phyloP scores from a whole-genome alignment of 1,140 invertebrate species.

The Caenorhabditis latens region DNA sequence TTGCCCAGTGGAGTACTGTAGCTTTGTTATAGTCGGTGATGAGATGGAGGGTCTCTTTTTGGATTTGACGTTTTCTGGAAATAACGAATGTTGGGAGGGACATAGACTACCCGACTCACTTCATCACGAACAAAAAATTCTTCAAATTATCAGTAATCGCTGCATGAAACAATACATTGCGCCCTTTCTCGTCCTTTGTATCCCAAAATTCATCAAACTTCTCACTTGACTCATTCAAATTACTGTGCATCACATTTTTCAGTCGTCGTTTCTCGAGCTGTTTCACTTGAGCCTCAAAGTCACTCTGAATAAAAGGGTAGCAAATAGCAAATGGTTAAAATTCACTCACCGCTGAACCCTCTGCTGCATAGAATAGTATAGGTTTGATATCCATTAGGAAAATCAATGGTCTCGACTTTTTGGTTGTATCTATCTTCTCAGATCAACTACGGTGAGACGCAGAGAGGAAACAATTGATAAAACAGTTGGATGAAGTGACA shows the following conservation, averaged over 20 bases:
- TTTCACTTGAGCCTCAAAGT: neutral
- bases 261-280: neutral
- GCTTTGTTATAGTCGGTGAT: slow-evolving; percentile 11
- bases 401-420: neutral
- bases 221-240: neutral
- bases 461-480: no score
- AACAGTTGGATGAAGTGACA: no score
- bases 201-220: neutral
- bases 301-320: no score
- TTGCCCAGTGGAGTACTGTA: slow-evolving; percentile 62
- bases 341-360: neutral
- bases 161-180: slow-evolving; percentile 44
- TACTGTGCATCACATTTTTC: neutral
- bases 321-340: neutral
- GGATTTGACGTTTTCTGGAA: slow-evolving; percentile 1
- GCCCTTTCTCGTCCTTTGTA: slow-evolving; percentile 30
- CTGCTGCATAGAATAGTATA: neutral
- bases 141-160: slow-evolving; percentile 39
- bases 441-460: no score
- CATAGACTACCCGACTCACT: neutral
- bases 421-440: no score
- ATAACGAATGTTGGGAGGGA: neutral
- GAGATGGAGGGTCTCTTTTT: neutral
- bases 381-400: neutral
- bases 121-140: slow-evolving; percentile 15